Evolutionary conservation across 2,797 vertebrate species (phyloP).

Genomic region (Bovichtus diacanthus): DNA sequence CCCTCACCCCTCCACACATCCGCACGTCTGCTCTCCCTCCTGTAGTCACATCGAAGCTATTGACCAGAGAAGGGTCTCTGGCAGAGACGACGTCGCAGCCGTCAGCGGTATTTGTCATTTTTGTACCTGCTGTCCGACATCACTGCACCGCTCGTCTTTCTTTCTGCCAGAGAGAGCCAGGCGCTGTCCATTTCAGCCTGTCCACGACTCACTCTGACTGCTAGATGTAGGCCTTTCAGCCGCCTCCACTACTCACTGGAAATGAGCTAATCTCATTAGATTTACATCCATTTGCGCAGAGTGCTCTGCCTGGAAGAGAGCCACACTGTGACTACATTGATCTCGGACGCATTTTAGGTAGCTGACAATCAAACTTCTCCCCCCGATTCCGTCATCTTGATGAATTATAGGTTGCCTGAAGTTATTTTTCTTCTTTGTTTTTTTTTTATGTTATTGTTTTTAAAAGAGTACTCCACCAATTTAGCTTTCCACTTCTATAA

Average conservation of each 20-base stretch:
- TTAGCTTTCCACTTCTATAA: not conserved
- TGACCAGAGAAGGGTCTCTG: slow-evolving; percentile 20
- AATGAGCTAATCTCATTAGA: slow-evolving; percentile 72
- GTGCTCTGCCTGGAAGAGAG: slow-evolving; percentile 62
- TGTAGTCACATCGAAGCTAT: slow-evolving; percentile 31
- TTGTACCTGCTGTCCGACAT: slow-evolving; percentile 9
- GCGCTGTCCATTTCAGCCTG: slow-evolving; percentile 29
- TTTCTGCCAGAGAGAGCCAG: slow-evolving; percentile 24
- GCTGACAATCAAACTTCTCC: slow-evolving; percentile 60
- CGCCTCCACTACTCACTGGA: slow-evolving; percentile 27
- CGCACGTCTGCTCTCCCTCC: slow-evolving; percentile 1
- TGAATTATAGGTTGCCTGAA: slow-evolving; percentile 13
- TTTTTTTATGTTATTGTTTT: not conserved
- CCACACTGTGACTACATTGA: slow-evolving; percentile 51
- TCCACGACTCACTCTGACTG: slow-evolving; percentile 31
- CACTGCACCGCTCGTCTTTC: slow-evolving; percentile 21
- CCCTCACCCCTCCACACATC: not conserved
- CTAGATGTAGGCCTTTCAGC: slow-evolving; percentile 17
- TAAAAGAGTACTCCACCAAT: not conserved
- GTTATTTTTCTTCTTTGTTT: not conserved
- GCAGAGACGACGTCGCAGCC: slow-evolving; percentile 17
- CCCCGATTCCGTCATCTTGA: slow-evolving; percentile 16
- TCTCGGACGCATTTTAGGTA: slow-evolving; percentile 56
- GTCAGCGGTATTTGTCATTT: slow-evolving; percentile 53
- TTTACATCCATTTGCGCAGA: slow-evolving; percentile 68